Conservation (phyloP, 2,888 invertebrate genomes). For the Metalampra italica region DNA sequence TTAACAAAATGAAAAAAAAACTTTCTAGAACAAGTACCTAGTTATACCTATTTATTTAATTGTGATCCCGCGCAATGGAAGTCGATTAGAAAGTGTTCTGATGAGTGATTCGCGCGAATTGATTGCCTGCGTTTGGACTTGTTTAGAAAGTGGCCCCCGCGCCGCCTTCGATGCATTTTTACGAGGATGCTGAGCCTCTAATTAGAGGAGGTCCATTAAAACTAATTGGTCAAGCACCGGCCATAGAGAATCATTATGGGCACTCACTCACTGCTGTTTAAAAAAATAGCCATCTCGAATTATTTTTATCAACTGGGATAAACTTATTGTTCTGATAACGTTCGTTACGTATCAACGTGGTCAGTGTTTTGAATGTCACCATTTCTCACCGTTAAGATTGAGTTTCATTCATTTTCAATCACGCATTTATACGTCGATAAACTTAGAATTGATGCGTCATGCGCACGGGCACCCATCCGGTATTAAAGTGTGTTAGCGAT, state of each 20-base stretch:
- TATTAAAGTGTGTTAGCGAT: conserved; percentile 50
- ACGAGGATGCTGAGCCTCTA: conserved; percentile 49
- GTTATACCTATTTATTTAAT: conserved; percentile 49
- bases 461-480: conserved; percentile 27
- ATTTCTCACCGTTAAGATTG: not conserved
- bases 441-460: too few species aligned
- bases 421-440: too few species aligned
- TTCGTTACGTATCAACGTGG: too few species aligned
- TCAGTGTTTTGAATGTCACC: too few species aligned
- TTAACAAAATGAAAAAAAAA: conserved; percentile 13
- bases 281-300: too few species aligned
- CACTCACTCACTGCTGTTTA: too few species aligned
- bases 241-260: too few species aligned
- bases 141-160: conserved; percentile 68
- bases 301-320: too few species aligned
- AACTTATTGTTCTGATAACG: too few species aligned
- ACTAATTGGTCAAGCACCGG: conserved; percentile 14
- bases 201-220: conserved; percentile 39
- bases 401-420: not conserved
- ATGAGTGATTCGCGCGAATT: conserved; percentile 71
- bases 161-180: conserved; percentile 52
- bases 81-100: conserved; percentile 74
- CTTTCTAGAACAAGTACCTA: conserved; percentile 22
- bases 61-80: conserved; percentile 44
- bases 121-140: conserved; percentile 63